Evolutionary conservation across 2,888 invertebrate species (phyloP).

Genomic region (Hydraecia micacea): DNA sequence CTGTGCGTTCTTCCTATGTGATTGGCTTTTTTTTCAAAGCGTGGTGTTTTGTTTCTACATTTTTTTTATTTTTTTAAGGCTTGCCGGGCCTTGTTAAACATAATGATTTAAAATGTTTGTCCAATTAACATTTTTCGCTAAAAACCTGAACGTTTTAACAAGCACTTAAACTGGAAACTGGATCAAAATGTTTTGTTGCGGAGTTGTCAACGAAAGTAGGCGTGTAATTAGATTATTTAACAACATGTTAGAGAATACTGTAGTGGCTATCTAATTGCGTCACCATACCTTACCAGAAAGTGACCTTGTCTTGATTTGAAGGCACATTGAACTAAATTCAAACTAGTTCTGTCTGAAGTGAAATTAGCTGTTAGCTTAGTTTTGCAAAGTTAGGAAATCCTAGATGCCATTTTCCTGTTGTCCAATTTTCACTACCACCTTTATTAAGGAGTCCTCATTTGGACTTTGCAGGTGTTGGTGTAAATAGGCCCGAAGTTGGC

Average conservation of each 20-base stretch:
- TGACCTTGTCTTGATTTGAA: conserved; percentile 40
- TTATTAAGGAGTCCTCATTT: not conserved
- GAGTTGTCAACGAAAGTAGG: conserved; percentile 31
- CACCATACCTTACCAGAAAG: conserved; percentile 11
- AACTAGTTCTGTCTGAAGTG: conserved; percentile 14
- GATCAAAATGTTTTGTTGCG: conserved; percentile 23
- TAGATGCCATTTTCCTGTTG: conserved; percentile 5
- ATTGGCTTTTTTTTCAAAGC: not conserved
- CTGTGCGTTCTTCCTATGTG: conserved; percentile 8
- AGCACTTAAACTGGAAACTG: conserved; percentile 24
- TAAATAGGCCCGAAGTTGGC: not conserved
- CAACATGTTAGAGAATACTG: conserved; percentile 21
- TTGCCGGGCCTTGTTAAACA: not conserved
- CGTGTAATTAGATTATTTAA: conserved; percentile 35
- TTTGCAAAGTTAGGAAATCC: conserved; percentile 21
- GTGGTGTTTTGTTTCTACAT: not conserved
- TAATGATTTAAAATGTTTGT: not conserved
- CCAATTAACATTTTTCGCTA: conserved; percentile 31
- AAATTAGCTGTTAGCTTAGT: conserved; percentile 3
- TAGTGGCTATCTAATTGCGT: conserved; percentile 19
- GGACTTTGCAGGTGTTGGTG: not conserved
- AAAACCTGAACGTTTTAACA: conserved; percentile 33
- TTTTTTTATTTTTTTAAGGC: not conserved
- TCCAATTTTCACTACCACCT: not conserved
- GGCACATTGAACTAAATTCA: conserved; percentile 20